These are phyloP conservation scores for Triplophysa yarkandensis DNA, from an alignment of 2,797 vertebrate species.

Conservation along the genomic window DNA sequence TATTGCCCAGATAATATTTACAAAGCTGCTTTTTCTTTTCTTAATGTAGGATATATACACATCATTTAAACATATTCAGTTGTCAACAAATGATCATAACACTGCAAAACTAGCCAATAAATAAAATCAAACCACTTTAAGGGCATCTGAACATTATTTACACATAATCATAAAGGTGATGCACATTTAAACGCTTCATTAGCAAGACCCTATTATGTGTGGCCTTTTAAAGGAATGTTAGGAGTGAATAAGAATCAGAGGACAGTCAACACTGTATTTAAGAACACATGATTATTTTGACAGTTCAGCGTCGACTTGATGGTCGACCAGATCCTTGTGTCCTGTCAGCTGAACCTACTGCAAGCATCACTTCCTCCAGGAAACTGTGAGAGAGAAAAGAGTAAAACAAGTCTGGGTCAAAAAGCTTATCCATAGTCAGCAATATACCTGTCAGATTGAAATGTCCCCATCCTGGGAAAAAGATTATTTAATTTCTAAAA, in stretches of 20 bases:
- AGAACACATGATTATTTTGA: constrained; percentile 1
- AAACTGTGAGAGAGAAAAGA: constrained; percentile 63
- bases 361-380: constrained; percentile 73
- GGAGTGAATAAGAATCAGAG: constrained; percentile 18
- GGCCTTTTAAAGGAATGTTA: constrained; percentile 50
- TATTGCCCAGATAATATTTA: not conserved
- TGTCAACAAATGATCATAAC: constrained; percentile 3
- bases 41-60: not conserved
- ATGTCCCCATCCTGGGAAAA: not conserved
- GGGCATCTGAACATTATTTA: constrained; percentile 17
- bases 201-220: not conserved
- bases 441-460: not conserved
- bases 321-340: constrained; percentile 59
- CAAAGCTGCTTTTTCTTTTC: not conserved
- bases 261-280: constrained; percentile 13
- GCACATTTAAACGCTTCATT: constrained; percentile 18
- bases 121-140: constrained; percentile 15
- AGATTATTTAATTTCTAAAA: not conserved
- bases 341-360: constrained; percentile 56
- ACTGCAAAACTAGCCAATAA: constrained; percentile 6
- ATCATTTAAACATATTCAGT: not conserved
- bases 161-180: not conserved
- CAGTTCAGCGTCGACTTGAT: constrained; percentile 66
- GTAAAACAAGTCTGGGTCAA: not conserved
- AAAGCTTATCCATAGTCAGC: not conserved